Percentiles rank a stretch among this genome's conserved stretches.
Conservation (phyloP, 2,113 vertebrate genomes). For the Thryonomys swinderianus region DNA sequence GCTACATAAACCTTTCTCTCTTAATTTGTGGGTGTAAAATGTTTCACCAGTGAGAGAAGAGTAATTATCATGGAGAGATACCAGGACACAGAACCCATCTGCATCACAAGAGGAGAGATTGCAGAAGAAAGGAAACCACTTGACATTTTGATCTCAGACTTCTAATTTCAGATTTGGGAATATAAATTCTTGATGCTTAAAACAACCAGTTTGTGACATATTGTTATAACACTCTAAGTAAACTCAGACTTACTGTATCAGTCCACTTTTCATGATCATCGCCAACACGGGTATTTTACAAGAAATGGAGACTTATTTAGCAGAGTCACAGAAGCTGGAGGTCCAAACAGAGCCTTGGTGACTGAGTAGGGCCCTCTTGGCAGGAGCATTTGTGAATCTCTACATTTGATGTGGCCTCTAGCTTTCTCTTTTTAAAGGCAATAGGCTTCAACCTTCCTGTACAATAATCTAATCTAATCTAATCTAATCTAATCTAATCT, state of each 20-base stretch:
- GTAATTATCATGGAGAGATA: not conserved
- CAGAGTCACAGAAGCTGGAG: not conserved
- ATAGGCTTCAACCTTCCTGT: not conserved
- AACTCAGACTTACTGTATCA: not conserved
- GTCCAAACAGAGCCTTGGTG: not conserved
- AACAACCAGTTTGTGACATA: not conserved
- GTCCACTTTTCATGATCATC: not conserved
- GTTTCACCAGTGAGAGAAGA: too few species aligned
- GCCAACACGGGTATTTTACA: too few species aligned
- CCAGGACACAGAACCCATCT: not conserved
- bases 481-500: not conserved
- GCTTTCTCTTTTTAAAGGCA: not conserved
- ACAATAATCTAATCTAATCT: not conserved
- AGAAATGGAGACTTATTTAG: not conserved
- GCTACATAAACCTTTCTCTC: too few species aligned
- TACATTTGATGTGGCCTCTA: not conserved
- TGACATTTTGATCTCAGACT: not conserved
- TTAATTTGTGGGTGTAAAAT: too few species aligned
- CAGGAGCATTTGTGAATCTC: not conserved
- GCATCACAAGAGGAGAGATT: not conserved
- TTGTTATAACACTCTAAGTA: not conserved
- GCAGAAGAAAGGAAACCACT: not conserved
- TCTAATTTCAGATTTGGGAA: not conserved
- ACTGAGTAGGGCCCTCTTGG: too few species aligned
- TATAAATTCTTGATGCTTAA: not conserved